Percentiles rank a stretch among this genome's conserved stretches.
These are phyloP conservation scores for Cheiracanthium punctorium DNA, from an alignment of 2,888 invertebrate species.

Conservation along the genomic window DNA sequence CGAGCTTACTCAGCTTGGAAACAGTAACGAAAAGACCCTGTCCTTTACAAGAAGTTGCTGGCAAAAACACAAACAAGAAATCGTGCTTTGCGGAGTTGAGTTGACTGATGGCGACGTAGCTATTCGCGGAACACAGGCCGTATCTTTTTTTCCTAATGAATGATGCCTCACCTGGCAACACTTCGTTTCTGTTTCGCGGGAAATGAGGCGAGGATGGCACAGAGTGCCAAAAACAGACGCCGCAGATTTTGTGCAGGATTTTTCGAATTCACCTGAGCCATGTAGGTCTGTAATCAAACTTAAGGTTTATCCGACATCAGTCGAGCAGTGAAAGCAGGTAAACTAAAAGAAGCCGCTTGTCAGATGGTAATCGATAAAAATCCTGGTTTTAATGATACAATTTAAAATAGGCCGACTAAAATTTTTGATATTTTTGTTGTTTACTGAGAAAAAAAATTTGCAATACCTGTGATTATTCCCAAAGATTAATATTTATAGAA, in stretches of 20 bases:
- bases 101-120: conserved; percentile 59
- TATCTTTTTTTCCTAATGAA: conserved; percentile 64
- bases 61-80: conserved; percentile 19
- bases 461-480: too few species aligned
- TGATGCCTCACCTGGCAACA: conserved; percentile 66
- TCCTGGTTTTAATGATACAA: too few species aligned
- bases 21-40: conserved; percentile 51
- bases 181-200: conserved; percentile 64
- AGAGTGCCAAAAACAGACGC: conserved; percentile 49
- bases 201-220: conserved; percentile 62
- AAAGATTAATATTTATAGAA: too few species aligned
- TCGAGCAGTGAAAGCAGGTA: too few species aligned
- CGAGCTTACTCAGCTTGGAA: conserved; percentile 55
- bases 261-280: neutral
- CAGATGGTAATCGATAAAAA: too few species aligned
- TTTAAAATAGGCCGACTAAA: too few species aligned
- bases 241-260: conserved; percentile 3
- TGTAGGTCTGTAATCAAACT: too few species aligned
- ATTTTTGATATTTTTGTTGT: too few species aligned
- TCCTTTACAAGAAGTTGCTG: conserved; percentile 44
- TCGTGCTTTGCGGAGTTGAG: conserved; percentile 32
- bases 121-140: conserved; percentile 58
- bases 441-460: too few species aligned
- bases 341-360: too few species aligned
- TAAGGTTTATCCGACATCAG: neutral